phyloP scores from a whole-genome alignment of 2,888 invertebrate species.

The Brachylomia viminalis region DNA sequence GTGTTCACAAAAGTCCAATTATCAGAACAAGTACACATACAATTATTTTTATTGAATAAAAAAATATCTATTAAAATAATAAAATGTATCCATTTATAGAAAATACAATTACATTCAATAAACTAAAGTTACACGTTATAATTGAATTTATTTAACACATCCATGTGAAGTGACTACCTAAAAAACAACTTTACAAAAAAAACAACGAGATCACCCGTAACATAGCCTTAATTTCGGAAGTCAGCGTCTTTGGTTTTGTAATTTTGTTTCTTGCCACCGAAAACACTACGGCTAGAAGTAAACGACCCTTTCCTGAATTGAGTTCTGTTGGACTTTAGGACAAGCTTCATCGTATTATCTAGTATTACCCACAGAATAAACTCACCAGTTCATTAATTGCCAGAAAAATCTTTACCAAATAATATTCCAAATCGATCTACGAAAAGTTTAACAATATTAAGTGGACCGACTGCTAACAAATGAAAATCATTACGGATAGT shows the following conservation, averaged over 20 bases:
- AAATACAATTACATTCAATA: neutral
- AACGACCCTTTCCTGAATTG: neutral
- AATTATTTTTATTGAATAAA: neutral
- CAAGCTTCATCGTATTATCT: neutral
- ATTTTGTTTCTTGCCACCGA: too few relatives aligned
- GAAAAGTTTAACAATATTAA: neutral
- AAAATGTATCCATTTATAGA: too few relatives aligned
- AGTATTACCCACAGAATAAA: too few relatives aligned
- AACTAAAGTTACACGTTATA: too few relatives aligned
- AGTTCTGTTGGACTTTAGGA: neutral
- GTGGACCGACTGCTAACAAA: conserved; percentile 44
- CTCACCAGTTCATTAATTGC: neutral
- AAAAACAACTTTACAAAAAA: too few relatives aligned
- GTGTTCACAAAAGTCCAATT: neutral
- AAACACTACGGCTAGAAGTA: too few relatives aligned
- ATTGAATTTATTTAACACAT: too few relatives aligned
- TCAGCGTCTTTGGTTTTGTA: too few relatives aligned
- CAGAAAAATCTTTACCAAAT: neutral
- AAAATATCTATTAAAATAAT: too few relatives aligned
- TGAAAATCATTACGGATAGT: conserved; percentile 60
- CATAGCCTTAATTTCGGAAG: too few relatives aligned
- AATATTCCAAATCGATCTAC: neutral
- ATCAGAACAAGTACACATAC: neutral
- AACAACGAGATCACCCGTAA: too few relatives aligned
- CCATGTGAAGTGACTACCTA: too few relatives aligned